Base-by-base conservation (phyloP, 2,888 invertebrate species). In the Antheraea assamensis region DNA sequence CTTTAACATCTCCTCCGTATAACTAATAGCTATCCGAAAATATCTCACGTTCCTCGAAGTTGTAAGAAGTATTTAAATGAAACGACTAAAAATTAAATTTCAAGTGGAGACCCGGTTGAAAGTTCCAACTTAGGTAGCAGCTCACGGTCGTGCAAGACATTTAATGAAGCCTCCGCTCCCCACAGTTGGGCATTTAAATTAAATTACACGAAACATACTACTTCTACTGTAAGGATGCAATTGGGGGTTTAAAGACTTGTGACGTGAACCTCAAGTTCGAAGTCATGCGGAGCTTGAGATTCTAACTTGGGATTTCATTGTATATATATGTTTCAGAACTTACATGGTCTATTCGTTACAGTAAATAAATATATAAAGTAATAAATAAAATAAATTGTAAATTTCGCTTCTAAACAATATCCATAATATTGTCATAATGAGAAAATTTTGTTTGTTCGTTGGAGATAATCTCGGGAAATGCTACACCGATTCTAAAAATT, bases 151-250 rank as follows among this genome's bases (percentile, higher is more conserved):
- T 74, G 73, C 74, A 76, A 77, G 77, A 74, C 76, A 74, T 74
- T 77, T 78, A 81, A 79, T 79, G 79, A 79, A 80, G 77, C 73
- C 73, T 76, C 75, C 78, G 76, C 76, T 83, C 83, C 81, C 78
- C 77, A 75, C 75, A 78, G 79, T 79, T 75, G 76, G 71, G 79
- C 81, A 81, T 83, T 83, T 78, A 80, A 83, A 87, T 87, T 85
- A 82, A 85, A 87, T 86, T 85, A 85, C 81, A 79, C 78, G 78
- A 81, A 78, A 79, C 79, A 72, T 72, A 73, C 73, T 76, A 75
- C 78, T 77, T 80, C 27, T 30, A 79, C 77, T 77, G 78, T 76
- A 76, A 79, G 77, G 77, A 78, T 82, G 79, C 78, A 80, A 80
- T 83, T 80, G 82, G 79, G 80, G 79, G 81, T 83, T 84, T 79